Conservation (phyloP, 2,113 vertebrate species). For the Burhinus oedicnemus region DNA sequence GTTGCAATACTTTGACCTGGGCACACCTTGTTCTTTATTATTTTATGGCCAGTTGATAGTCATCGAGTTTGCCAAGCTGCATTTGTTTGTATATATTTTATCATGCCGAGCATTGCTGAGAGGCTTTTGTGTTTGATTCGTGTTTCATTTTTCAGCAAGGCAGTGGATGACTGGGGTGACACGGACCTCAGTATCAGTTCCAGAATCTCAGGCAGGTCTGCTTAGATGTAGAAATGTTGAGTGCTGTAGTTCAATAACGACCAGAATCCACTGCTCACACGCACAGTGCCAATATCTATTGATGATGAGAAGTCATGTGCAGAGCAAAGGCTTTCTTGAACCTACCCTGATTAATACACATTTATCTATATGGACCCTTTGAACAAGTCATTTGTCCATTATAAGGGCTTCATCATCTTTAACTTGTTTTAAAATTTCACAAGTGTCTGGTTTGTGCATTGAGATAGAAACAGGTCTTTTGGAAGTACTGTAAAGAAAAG, state of each 20-base stretch:
- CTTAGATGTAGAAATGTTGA: background rate
- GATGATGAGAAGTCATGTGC: background rate
- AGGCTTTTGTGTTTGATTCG: background rate
- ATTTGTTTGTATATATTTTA: background rate
- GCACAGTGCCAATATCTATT: background rate
- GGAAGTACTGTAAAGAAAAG: background rate
- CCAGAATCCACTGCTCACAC: background rate
- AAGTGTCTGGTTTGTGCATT: background rate
- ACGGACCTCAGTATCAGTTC: background rate
- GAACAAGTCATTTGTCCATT: background rate
- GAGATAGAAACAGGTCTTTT: background rate
- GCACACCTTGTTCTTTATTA: background rate
- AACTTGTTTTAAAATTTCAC: background rate
- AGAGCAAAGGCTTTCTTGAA: background rate
- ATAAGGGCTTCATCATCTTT: background rate
- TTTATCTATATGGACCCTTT: background rate
- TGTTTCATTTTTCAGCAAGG: background rate
- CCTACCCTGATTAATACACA: background rate
- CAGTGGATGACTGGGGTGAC: background rate
- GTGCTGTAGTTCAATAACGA: background rate
- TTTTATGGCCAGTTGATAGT: background rate
- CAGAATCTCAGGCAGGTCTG: background rate
- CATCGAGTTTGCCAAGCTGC: background rate
- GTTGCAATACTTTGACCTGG: constrained; percentile 10
- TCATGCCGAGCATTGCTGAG: background rate